Conservation (phyloP, 2,888 invertebrate genomes). For the Chaetoderma sp. region DNA sequence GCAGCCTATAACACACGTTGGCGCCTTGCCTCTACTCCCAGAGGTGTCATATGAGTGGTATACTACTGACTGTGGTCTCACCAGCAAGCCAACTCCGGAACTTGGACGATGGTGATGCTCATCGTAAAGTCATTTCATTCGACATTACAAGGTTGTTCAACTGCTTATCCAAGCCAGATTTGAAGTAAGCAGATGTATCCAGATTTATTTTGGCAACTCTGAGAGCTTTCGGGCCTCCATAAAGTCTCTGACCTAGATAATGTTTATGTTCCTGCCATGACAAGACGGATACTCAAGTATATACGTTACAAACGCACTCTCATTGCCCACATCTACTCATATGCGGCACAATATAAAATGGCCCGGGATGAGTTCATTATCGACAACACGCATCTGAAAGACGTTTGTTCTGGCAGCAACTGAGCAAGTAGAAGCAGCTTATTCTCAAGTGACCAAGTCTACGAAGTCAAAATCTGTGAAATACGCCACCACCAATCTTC, state of each 20-base stretch:
- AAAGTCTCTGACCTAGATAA: conserved; percentile 16
- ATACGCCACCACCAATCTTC: conserved; percentile 15
- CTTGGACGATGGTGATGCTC: conserved; percentile 18
- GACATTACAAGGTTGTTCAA: conserved; percentile 27
- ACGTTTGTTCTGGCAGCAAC: background rate
- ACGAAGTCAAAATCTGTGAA: conserved; percentile 17
- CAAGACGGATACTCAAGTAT: conserved; percentile 25
- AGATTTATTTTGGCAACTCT: conserved; percentile 7
- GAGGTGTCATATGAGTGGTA: no score
- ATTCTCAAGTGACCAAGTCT: background rate
- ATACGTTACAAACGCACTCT: conserved; percentile 23
- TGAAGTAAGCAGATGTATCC: conserved; percentile 14
- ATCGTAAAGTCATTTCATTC: conserved; percentile 24
- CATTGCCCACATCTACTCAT: conserved; percentile 10
- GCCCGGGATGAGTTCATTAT: conserved; percentile 6
- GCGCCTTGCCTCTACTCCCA: conserved; percentile 21
- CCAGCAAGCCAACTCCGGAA: background rate
- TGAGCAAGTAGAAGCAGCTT: background rate
- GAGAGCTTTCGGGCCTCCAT: conserved; percentile 16
- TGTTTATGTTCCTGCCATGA: conserved; percentile 14
- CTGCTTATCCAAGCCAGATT: conserved; percentile 19
- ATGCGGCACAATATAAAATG: conserved; percentile 18
- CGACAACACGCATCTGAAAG: background rate
- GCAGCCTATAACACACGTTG: background rate
- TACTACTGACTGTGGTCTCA: background rate